Percentiles rank a stretch among this genome's conserved stretches.
Evolutionary conservation across 2,113 vertebrate genomes (phyloP).

Genomic region (Chaetops frenatus): DNA sequence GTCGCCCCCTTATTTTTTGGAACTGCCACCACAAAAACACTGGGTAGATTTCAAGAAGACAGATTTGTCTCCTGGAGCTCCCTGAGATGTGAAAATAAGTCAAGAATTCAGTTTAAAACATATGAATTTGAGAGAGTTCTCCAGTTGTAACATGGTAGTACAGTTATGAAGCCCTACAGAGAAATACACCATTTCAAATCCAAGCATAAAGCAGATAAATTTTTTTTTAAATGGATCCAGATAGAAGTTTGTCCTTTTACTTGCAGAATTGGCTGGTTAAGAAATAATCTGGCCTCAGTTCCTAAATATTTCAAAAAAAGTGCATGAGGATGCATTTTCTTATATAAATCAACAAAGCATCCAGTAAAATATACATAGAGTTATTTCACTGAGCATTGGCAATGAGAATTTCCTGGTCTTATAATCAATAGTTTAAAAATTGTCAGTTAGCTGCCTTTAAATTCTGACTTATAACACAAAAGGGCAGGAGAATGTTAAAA

Average conservation of each 20-base stretch:
- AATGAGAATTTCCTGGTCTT: background rate
- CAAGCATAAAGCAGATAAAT: background rate
- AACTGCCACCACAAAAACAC: background rate
- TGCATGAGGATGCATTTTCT: background rate
- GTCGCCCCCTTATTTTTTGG: background rate
- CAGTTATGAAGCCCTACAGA: background rate
- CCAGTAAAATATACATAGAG: background rate
- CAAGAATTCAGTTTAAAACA: background rate
- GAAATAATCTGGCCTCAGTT: background rate
- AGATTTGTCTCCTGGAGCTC: background rate
- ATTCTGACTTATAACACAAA: background rate
- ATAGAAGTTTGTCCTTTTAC: background rate
- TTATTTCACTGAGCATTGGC: background rate
- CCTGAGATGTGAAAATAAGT: background rate
- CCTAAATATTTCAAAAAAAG: background rate
- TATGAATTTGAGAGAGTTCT: background rate
- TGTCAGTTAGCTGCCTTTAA: background rate
- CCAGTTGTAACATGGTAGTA: background rate
- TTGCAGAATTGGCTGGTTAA: background rate
- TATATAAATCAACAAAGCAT: background rate
- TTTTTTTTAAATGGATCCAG: background rate
- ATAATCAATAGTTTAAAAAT: background rate
- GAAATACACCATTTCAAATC: background rate
- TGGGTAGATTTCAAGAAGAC: background rate
- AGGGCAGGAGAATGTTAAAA: background rate